Evolutionary conservation across 2,797 vertebrate genomes (phyloP).

Genomic region (Scolopax rusticola): DNA sequence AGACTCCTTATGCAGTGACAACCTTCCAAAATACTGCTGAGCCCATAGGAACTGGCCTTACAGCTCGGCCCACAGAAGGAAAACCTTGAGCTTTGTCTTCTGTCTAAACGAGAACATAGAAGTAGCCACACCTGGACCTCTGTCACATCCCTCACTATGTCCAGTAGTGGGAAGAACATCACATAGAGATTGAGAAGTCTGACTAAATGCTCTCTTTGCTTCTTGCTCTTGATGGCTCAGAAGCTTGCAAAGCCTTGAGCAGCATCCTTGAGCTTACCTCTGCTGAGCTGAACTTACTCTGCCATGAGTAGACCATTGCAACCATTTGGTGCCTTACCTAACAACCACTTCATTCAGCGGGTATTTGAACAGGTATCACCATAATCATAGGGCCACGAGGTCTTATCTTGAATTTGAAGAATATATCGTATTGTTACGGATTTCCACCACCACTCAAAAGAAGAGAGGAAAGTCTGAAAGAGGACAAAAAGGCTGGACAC

Average conservation of each 20-base stretch:
- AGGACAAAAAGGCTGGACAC: neutral
- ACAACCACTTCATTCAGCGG: neutral
- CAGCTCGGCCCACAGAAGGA: neutral
- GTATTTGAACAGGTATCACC: neutral
- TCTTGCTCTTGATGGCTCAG: neutral
- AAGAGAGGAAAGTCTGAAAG: neutral
- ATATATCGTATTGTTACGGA: neutral
- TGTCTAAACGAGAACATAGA: neutral
- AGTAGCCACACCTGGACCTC: neutral
- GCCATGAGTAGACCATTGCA: neutral
- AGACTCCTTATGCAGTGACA: neutral
- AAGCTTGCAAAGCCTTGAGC: neutral
- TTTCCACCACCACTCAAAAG: neutral
- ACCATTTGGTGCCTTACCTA: neutral
- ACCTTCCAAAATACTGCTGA: neutral
- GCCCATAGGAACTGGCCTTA: neutral
- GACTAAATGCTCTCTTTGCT: fast-evolving
- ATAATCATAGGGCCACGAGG: neutral
- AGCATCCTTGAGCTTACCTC: neutral
- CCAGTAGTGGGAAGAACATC: neutral
- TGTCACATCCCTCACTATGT: neutral
- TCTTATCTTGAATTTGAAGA: neutral
- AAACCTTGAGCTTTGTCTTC: neutral
- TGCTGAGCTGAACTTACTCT: neutral
- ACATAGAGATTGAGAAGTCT: neutral